phyloP scores from a whole-genome alignment of 2,113 vertebrate species.

The Colius striatus region DNA sequence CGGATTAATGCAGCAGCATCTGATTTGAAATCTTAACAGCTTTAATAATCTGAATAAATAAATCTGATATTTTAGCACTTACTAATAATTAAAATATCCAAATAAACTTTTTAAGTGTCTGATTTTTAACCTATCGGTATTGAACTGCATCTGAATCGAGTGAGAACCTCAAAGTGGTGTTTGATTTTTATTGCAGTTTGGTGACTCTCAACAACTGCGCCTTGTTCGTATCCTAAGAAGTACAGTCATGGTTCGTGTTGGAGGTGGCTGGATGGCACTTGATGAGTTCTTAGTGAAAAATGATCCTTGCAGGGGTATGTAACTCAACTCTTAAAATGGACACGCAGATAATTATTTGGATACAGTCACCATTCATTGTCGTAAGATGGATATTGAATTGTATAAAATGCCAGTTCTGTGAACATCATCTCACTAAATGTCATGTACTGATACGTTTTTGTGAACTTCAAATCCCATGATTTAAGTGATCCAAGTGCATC shows the following conservation, averaged over 20 bases:
- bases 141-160: background rate
- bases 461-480: constrained; percentile 35
- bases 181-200: constrained; percentile 83
- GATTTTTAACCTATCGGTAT: constrained; percentile 38
- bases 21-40: constrained; percentile 63
- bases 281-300: constrained; percentile 99
- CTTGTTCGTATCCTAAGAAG: constrained; percentile 96
- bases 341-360: background rate
- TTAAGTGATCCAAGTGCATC: background rate
- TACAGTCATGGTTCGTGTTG: constrained; percentile 98
- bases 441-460: background rate
- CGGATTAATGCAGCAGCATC: constrained; percentile 68
- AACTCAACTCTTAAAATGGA: constrained; percentile 3
- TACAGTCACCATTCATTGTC: constrained; percentile 12
- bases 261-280: constrained; percentile 98
- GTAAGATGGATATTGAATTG: background rate
- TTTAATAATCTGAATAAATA: constrained; percentile 64
- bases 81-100: constrained; percentile 73
- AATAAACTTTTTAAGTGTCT: constrained; percentile 22
- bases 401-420: constrained; percentile 36
- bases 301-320: constrained; percentile 96
- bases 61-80: constrained; percentile 52
- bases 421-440: constrained; percentile 41
- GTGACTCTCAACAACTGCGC: constrained; percentile 96
- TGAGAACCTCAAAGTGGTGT: constrained; percentile 43